Evolutionary conservation across 2,113 vertebrate genomes (phyloP).

Genomic region (Mixornis gularis): DNA sequence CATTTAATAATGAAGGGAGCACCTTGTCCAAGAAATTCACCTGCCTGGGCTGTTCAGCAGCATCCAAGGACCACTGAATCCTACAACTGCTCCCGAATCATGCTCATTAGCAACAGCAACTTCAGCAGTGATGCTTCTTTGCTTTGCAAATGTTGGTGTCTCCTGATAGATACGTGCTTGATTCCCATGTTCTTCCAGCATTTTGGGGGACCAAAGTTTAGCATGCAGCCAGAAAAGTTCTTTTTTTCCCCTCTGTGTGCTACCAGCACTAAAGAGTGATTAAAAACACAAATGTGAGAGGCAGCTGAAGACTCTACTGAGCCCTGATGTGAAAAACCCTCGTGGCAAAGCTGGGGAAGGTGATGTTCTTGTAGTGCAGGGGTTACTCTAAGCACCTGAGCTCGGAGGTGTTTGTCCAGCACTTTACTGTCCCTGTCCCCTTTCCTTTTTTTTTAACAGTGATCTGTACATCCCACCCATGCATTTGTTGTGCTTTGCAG

Average conservation of each 20-base stretch:
- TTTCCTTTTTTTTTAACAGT: neutral
- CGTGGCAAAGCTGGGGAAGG: neutral
- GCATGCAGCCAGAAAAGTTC: neutral
- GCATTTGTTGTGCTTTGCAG: neutral
- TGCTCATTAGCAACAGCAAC: neutral
- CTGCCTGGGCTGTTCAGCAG: neutral
- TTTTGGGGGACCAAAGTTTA: neutral
- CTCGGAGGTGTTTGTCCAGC: neutral
- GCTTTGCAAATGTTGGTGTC: neutral
- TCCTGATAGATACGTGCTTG: neutral
- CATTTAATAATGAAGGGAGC: neutral
- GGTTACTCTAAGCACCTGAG: neutral
- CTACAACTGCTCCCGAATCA: fast-evolving
- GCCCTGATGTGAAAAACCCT: neutral
- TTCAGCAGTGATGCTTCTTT: neutral
- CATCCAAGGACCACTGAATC: neutral
- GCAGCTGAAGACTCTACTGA: neutral
- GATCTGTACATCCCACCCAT: neutral
- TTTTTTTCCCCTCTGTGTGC: neutral
- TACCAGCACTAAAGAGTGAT: neutral
- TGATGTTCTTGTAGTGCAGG: neutral
- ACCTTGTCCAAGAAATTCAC: neutral
- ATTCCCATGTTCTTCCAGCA: fast-evolving
- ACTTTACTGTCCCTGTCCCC: neutral
- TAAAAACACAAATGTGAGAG: neutral